Evolutionary conservation across 2,797 vertebrate genomes (phyloP), one percentile per base, ranked within the genome.

Genomic region (Cygnus olor): DNA sequence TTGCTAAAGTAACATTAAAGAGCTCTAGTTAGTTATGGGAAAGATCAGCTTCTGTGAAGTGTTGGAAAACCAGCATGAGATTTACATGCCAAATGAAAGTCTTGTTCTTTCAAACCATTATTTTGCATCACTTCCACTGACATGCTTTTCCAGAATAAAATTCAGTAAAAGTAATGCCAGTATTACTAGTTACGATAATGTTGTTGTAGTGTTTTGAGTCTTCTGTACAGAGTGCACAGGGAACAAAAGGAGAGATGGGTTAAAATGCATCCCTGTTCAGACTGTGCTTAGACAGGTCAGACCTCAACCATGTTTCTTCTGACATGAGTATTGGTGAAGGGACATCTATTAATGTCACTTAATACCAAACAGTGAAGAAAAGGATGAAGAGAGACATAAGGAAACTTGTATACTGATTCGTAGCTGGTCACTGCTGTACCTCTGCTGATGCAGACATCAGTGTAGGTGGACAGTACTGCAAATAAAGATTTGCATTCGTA

Each of bases 381-480:
- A 64, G 44, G 30, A 68, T 16, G 30, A 69, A 49, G 8, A 70
- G 22, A 80, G 80, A 66, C 8, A 11, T 22, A 21, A 70, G 34
- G 45, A 54, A 49, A 71, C 65, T 1, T 21, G 17, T 47, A 51
- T 36, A 56, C 8, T 58, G 28, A 6, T 80, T 77, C 7, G 63
- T 81, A 56, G 53, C 10, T 85, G 32, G 12, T 69, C 53, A 36
- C 17, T 71, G 13, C 56, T 63, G n/a, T 44, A 58, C 58, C 51
- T 88, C 13, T 63, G 2, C 32, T 38, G 36, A 80, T 57, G n/a
- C 14, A 58, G n/a, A 57, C 17, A 66, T 70, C 11, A 44, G 32
- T 24, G 24, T 58, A 11, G 3, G 8, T 0, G 0, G 25, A 13
- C 22, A 30, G 70, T 88, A 78, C 34, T 38, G 32, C 28, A 61